Evolutionary conservation across 2,113 vertebrate genomes (phyloP).

Genomic region (Coturnix japonica): DNA sequence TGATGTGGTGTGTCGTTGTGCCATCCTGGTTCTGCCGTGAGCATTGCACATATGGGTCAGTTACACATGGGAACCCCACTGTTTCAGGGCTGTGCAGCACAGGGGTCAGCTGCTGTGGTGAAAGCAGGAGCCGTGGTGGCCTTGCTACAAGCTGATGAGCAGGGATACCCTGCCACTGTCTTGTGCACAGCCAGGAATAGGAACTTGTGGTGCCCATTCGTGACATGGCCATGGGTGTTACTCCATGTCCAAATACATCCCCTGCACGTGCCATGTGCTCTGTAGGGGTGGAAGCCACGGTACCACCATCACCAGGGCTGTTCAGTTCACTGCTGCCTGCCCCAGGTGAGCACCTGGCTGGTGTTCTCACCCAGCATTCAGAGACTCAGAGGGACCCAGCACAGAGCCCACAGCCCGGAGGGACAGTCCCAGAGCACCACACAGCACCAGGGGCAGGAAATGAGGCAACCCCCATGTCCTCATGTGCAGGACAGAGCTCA

Average conservation of each 20-base stretch:
- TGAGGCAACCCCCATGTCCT: fast-evolving
- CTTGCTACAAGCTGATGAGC: slow-evolving; percentile 54
- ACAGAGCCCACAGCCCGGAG: too few species aligned
- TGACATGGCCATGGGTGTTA: background rate
- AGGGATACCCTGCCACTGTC: background rate
- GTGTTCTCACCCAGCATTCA: background rate
- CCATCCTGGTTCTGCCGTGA: background rate
- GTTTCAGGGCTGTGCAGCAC: background rate
- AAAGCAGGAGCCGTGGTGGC: background rate
- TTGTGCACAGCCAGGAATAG: background rate
- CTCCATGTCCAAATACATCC: background rate
- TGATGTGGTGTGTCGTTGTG: fast-evolving
- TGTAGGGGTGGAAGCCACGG: background rate
- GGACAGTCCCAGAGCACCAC: background rate
- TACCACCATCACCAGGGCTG: background rate
- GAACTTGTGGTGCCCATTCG: fast-evolving
- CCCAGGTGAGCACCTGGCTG: background rate
- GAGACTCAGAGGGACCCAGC: background rate
- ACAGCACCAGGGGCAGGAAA: background rate
- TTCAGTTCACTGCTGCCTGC: background rate
- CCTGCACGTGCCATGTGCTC: background rate
- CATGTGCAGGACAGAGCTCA: background rate
- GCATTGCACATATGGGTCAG: fast-evolving
- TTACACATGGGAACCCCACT: too few species aligned
- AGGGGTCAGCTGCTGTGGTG: background rate